Evolutionary conservation across 1,140 invertebrate genomes (phyloP).

Genomic region (Pentalonia nigronervosa): DNA sequence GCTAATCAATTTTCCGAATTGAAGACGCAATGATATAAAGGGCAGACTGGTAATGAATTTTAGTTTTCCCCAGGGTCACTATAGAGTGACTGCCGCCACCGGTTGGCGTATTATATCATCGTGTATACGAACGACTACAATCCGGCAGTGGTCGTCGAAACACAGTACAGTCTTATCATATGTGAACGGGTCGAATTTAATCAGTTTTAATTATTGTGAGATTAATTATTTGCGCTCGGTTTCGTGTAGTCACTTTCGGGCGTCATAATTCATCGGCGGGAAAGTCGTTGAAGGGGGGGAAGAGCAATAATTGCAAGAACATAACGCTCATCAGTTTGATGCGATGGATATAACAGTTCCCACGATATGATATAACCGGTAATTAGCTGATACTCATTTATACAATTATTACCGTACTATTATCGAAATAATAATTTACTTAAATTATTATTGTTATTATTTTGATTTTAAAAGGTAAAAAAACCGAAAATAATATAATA

Average conservation of each 20-base stretch:
- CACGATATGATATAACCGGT: neutral
- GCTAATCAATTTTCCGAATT: constrained; percentile 2
- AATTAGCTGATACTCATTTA: neutral
- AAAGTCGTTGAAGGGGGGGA: neutral
- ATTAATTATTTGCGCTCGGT: neutral
- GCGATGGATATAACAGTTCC: neutral
- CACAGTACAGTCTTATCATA: neutral
- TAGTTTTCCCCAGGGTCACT: neutral
- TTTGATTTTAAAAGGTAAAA: neutral
- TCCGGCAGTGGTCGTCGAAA: neutral
- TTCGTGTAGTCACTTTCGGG: neutral
- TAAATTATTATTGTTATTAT: neutral
- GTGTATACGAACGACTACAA: neutral
- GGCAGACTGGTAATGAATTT: constrained; percentile 1
- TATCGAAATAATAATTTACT: neutral
- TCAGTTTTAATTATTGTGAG: neutral
- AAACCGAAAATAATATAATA: neutral
- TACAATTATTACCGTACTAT: neutral
- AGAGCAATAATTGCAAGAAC: neutral
- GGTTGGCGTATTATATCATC: neutral
- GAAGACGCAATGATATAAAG: neutral
- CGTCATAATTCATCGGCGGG: neutral
- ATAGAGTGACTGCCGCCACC: too few relatives aligned
- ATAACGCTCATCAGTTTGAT: neutral
- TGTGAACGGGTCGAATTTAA: neutral